Percentiles rank a stretch among this genome's conserved stretches.
phyloP scores from a whole-genome alignment of 2,888 invertebrate genomes.

The Callyntrura sp. region DNA sequence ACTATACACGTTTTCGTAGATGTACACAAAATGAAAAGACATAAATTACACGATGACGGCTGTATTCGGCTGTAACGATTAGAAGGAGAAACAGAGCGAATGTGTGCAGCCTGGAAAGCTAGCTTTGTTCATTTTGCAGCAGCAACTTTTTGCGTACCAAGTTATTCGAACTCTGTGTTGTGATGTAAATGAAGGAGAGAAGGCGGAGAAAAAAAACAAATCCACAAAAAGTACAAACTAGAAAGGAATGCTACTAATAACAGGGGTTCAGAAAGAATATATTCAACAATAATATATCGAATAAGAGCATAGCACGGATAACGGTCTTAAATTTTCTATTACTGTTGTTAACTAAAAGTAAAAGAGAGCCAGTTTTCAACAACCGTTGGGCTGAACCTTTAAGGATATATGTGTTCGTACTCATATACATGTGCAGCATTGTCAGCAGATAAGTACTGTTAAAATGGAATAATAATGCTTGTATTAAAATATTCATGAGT shows the following conservation, averaged over 20 bases:
- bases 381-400: background rate
- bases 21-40: slow-evolving; percentile 60
- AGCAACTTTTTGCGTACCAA: background rate
- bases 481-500: slow-evolving; percentile 64
- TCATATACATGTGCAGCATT: background rate
- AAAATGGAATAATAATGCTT: slow-evolving; percentile 36
- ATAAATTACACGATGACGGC: slow-evolving; percentile 69
- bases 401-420: background rate
- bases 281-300: slow-evolving; percentile 4
- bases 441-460: background rate
- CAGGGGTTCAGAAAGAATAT: background rate
- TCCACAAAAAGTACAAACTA: background rate
- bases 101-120: slow-evolving; percentile 47
- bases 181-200: slow-evolving; percentile 30
- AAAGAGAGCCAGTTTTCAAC: background rate
- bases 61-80: slow-evolving; percentile 65
- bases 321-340: background rate
- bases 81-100: background rate
- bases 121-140: background rate
- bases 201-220: slow-evolving; percentile 1
- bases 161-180: background rate
- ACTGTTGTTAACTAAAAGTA: background rate
- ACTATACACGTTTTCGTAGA: background rate
- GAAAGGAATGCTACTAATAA: slow-evolving; percentile 61
- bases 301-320: background rate